Evolutionary conservation across 2,797 vertebrate species (phyloP), one percentile per base, ranked within the genome.

Genomic region (Nyctibius grandis): DNA sequence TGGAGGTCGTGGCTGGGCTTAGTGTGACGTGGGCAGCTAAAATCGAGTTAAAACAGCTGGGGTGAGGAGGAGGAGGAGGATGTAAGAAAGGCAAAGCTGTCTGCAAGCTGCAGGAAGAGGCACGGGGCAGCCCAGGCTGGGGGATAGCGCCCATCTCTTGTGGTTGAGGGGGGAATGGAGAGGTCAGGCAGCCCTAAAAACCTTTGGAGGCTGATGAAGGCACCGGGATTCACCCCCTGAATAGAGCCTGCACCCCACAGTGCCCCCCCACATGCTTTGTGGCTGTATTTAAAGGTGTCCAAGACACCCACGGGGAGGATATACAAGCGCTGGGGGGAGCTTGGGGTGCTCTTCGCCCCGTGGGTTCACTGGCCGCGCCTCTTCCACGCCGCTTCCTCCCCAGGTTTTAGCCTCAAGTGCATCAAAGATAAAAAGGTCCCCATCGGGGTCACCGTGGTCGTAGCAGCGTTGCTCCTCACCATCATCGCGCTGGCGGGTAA

Each of bases 371-470:
- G 6, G 38, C 59, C 1, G 6, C 4, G 26, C n/a, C 54, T 40
- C 48, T 25, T 23, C 40, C 25, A 10, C 0, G 2, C 2, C 2
- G 1, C 6, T 63, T n/a, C 29, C 4, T 45, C 29, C 29, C 12
- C 67, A 90, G 88, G 10, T 60, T 45, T 79, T 7, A 33, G 59
- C 53, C 81, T 67, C 40, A 73, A 40, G 38, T 90, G 81, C 81
- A 40, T 90, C 26, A 90, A 90, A 9, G 88, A 85, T 2, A 60
- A 85, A 23, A 65, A 33, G 18, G 21, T 90, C 25, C 81, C 74
- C 25, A 28, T 90, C 5, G 74, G 59, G 9, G 38, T 53, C 74
- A 72, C 59, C 1, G 45, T 47, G 67, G 29, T 85, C 1, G 12
- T 90, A 5, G n/a, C 53, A 1, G 88, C 5, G 1, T 14, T 90